phyloP scores from a whole-genome alignment of 2,113 vertebrate species.

The Rhagologus leucostigma region DNA sequence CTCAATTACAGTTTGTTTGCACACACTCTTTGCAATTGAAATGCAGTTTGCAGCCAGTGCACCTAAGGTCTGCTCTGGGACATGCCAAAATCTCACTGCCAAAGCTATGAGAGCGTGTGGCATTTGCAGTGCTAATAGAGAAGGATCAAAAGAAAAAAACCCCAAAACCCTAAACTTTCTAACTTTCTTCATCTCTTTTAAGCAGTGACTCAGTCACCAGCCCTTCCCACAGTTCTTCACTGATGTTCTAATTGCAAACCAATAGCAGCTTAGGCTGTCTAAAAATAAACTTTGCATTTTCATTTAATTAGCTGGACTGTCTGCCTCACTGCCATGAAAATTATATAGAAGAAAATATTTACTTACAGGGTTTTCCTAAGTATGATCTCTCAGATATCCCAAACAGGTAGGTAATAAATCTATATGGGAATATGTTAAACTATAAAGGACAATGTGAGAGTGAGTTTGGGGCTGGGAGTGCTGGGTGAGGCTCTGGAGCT shows the following conservation, averaged over 20 bases:
- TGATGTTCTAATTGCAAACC: constrained; percentile 13
- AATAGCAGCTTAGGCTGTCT: neutral
- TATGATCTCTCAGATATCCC: neutral
- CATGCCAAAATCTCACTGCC: neutral
- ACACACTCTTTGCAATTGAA: neutral
- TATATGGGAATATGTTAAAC: neutral
- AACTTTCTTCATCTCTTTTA: neutral
- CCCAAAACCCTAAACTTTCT: neutral
- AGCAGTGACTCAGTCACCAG: neutral
- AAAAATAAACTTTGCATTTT: constrained; percentile 14
- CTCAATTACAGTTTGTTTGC: constrained; percentile 19
- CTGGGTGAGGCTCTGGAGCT: neutral
- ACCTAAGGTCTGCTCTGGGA: neutral
- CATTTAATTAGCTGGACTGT: neutral
- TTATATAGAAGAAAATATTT: neutral
- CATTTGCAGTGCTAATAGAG: constrained; percentile 56
- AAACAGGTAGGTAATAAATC: neutral
- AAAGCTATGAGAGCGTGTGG: neutral
- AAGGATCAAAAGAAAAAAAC: neutral
- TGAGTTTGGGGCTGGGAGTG: neutral
- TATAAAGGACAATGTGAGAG: neutral
- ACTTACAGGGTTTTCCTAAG: neutral
- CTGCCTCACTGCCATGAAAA: neutral
- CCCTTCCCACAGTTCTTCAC: neutral
- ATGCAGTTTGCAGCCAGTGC: neutral